Evolutionary conservation across 2,113 vertebrate species (phyloP).

Genomic region (Arenaria interpres): DNA sequence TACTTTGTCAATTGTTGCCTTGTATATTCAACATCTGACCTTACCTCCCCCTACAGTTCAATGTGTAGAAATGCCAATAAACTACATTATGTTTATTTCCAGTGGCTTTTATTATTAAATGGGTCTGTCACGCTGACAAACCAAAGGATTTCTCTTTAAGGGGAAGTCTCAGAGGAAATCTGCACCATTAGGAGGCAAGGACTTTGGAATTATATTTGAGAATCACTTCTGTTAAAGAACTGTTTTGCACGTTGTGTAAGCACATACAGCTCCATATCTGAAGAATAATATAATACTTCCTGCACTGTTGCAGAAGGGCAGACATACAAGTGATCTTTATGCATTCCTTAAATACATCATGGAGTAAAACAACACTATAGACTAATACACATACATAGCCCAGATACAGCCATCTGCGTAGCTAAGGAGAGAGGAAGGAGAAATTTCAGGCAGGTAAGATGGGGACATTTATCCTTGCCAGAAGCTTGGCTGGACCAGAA

Average conservation of each 20-base stretch:
- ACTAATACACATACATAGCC: neutral
- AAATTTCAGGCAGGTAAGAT: neutral
- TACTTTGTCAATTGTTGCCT: constrained; percentile 25
- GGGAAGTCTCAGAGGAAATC: neutral
- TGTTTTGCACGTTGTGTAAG: neutral
- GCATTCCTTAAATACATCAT: neutral
- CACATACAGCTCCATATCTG: neutral
- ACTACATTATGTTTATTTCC: neutral
- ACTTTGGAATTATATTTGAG: neutral
- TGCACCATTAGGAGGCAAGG: neutral
- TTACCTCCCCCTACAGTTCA: constrained; percentile 34
- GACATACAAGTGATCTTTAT: neutral
- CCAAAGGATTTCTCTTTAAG: neutral
- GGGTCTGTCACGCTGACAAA: neutral
- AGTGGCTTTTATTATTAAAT: constrained; percentile 4
- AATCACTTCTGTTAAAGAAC: neutral
- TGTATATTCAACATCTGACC: constrained; percentile 8
- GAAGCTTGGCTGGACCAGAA: neutral
- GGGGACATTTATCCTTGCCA: neutral
- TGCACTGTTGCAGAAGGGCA: neutral
- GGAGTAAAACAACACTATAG: neutral
- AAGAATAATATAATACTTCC: neutral
- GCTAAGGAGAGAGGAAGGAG: neutral
- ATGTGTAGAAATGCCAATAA: constrained; percentile 4
- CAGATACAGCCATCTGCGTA: neutral